These are phyloP conservation scores for Phyllopteryx taeniolatus DNA, from an alignment of 2,113 vertebrate genomes.

Conservation along the genomic window DNA sequence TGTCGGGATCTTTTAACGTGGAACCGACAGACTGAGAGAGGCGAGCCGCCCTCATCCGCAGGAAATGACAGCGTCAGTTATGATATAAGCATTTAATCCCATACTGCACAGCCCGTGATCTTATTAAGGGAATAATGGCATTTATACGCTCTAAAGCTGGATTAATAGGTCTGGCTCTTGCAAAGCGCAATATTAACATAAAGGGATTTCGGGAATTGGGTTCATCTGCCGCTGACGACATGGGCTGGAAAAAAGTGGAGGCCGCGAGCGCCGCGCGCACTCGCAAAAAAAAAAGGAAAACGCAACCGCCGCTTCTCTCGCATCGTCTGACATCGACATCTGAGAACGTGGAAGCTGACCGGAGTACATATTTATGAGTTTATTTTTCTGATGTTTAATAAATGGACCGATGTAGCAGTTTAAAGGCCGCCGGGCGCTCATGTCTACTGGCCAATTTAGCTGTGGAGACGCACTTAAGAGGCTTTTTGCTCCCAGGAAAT, in stretches of 20 bases:
- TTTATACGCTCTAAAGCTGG: conserved; percentile 76
- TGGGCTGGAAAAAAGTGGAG: conserved; percentile 55
- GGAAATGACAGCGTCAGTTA: conserved; percentile 77
- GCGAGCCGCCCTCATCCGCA: conserved; percentile 61
- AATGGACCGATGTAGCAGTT: conserved; percentile 18
- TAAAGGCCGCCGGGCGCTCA: conserved; percentile 4
- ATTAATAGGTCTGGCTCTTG: conserved; percentile 76
- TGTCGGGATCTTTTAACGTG: conserved; percentile 65
- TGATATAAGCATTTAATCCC: conserved; percentile 81
- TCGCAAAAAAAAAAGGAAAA: conserved; percentile 23
- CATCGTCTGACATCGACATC: conserved; percentile 27
- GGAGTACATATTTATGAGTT: conserved; percentile 41
- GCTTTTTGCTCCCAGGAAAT: neutral
- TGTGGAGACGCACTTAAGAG: neutral
- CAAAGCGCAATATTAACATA: conserved; percentile 79
- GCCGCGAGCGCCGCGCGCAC: conserved; percentile 32
- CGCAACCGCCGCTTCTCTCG: conserved; percentile 7
- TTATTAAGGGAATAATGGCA: conserved; percentile 82
- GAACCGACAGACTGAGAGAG: conserved; percentile 67
- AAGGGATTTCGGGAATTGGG: conserved; percentile 73
- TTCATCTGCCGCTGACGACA: conserved; percentile 65
- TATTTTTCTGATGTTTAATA: conserved; percentile 42
- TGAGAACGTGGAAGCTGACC: conserved; percentile 18
- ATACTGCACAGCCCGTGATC: conserved; percentile 78
- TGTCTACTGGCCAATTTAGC: conserved; percentile 1